Percentiles rank a stretch among this genome's conserved stretches.
phyloP scores from a whole-genome alignment of 2,888 invertebrate genomes.

The Cephalotes varians region DNA sequence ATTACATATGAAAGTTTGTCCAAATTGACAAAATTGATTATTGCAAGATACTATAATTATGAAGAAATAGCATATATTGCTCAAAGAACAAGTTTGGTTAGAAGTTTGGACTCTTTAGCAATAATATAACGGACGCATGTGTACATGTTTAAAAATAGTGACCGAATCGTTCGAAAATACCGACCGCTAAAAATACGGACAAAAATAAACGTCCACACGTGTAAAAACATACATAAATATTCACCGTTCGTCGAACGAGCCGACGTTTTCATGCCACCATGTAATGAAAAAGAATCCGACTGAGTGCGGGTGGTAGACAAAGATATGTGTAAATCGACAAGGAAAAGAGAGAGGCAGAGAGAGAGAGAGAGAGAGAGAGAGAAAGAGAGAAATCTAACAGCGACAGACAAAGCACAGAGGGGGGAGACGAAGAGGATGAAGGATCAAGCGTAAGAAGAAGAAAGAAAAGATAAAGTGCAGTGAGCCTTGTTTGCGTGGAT shows the following conservation, averaged over 20 bases:
- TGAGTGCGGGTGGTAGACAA: neutral
- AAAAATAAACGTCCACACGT: slow-evolving; percentile 84
- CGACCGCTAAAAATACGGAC: slow-evolving; percentile 81
- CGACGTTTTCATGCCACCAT: slow-evolving; percentile 65
- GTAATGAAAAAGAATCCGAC: neutral
- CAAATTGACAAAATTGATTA: slow-evolving; percentile 26
- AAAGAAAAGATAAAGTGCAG: slow-evolving; percentile 19
- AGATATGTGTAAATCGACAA: slow-evolving; percentile 8
- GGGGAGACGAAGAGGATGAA: slow-evolving; percentile 56
- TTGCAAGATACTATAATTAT: neutral
- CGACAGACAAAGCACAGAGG: slow-evolving; percentile 28
- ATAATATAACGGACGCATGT: slow-evolving; percentile 62
- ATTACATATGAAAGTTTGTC: neutral
- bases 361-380: slow-evolving; percentile 11
- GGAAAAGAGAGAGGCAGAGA: neutral
- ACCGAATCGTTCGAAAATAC: slow-evolving; percentile 82
- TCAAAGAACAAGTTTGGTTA: slow-evolving; percentile 53
- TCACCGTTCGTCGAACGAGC: slow-evolving; percentile 69
- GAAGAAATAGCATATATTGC: neutral
- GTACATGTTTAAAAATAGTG: slow-evolving; percentile 80
- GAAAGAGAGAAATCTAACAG: slow-evolving; percentile 27
- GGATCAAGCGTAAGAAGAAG: slow-evolving; percentile 32
- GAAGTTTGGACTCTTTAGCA: slow-evolving; percentile 51
- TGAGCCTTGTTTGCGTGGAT: slow-evolving; percentile 13
- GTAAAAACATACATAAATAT: slow-evolving; percentile 84